Conservation (phyloP, 35 echinoderm and acorn worm species). For the Ophioderma brevispina region DNA sequence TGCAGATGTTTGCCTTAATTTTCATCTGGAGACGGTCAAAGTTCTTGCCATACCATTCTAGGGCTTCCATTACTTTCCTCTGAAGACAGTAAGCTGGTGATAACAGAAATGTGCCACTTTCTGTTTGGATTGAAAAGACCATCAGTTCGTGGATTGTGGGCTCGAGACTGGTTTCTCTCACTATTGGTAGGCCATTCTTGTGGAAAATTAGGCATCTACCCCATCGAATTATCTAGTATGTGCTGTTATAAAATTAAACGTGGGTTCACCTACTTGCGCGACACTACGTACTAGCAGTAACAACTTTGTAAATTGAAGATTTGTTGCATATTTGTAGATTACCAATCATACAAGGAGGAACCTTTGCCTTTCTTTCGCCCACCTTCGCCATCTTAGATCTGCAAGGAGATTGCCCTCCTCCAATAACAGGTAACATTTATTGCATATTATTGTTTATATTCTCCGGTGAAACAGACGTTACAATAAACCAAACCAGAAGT, state of each 20-base stretch:
- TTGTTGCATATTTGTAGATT: constrained; percentile 15
- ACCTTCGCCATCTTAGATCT: constrained; percentile 48
- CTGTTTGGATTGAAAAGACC: background rate
- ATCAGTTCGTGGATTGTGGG: background rate
- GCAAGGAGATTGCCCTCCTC: constrained; percentile 51
- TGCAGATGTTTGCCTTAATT: too few species aligned
- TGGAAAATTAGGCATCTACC: background rate
- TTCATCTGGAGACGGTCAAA: too few species aligned
- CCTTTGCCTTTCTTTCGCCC: constrained; percentile 54
- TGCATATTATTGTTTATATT: too few species aligned
- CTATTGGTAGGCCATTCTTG: background rate
- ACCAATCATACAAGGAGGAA: constrained; percentile 67
- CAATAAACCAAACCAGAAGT: too few species aligned
- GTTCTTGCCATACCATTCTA: too few species aligned
- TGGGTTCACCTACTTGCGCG: background rate
- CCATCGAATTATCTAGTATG: background rate
- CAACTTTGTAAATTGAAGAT: too few species aligned
- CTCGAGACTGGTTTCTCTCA: background rate
- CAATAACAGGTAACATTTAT: constrained; percentile 45
- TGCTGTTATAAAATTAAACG: too few species aligned
- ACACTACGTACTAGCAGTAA: background rate
- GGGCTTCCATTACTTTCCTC: too few species aligned
- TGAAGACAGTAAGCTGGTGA: too few species aligned
- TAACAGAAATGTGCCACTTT: too few species aligned
- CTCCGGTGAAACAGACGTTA: too few species aligned